Percentiles rank a stretch among this genome's conserved stretches.
Conservation (phyloP, 2,888 invertebrate species). For the Aphodius sticticus region DNA sequence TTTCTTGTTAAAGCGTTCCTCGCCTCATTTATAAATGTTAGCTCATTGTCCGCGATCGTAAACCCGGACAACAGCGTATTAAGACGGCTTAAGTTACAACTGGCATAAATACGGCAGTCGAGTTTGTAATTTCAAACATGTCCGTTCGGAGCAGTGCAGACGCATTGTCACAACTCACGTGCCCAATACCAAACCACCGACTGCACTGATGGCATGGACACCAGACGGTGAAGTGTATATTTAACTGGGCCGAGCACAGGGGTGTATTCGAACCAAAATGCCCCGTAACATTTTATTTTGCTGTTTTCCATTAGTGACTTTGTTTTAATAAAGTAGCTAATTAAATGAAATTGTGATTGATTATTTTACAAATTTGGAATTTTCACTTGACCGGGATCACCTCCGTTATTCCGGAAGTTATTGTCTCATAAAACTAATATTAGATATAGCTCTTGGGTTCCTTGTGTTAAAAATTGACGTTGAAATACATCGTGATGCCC, state of each 20-base stretch:
- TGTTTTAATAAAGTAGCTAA: too few species aligned
- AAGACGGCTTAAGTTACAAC: conserved; percentile 20
- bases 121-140: conserved; percentile 25
- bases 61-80: not conserved
- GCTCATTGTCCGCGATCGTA: not conserved
- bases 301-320: not conserved
- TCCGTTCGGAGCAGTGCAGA: not conserved
- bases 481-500: too few species aligned
- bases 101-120: conserved; percentile 16
- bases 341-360: too few species aligned
- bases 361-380: too few species aligned
- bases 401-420: too few species aligned
- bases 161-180: conserved; percentile 12
- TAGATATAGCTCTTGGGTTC: too few species aligned
- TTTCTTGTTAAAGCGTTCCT: not conserved
- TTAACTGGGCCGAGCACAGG: not conserved
- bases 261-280: not conserved
- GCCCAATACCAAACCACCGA: not conserved
- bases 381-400: too few species aligned
- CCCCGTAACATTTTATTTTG: not conserved
- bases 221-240: not conserved
- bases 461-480: too few species aligned
- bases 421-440: too few species aligned
- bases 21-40: not conserved
- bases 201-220: not conserved